Conservation (phyloP, 2,113 vertebrate species). For the Eptesicus fuscus region DNA sequence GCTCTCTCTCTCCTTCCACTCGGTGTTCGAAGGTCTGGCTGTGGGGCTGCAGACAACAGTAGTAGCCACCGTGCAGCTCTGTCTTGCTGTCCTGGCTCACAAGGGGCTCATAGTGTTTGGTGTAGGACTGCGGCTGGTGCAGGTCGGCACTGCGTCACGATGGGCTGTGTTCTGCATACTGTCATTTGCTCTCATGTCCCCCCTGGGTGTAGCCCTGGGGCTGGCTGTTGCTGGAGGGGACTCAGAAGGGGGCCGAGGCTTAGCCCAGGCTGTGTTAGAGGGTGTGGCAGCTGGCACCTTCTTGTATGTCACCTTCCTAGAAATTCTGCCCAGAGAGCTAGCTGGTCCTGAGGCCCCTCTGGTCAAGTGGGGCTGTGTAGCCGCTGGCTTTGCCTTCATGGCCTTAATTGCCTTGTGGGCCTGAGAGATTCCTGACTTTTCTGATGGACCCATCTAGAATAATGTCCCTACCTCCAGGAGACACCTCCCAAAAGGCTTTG, state of each 20-base stretch:
- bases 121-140: slow-evolving; percentile 87
- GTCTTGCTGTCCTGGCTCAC: slow-evolving; percentile 90
- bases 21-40: slow-evolving; percentile 91
- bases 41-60: slow-evolving; percentile 89
- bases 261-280: slow-evolving; percentile 89
- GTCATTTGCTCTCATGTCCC: slow-evolving; percentile 88
- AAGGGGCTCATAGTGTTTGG: slow-evolving; percentile 93
- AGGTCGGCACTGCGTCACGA: slow-evolving; percentile 73
- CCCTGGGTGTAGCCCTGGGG: slow-evolving; percentile 86
- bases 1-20: slow-evolving; percentile 91
- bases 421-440: slow-evolving; percentile 69
- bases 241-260: slow-evolving; percentile 61
- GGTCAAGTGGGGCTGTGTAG: slow-evolving; percentile 88
- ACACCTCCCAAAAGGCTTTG: background rate
- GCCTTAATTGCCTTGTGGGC: slow-evolving; percentile 86
- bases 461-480: background rate
- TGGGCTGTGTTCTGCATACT: slow-evolving; percentile 87
- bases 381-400: slow-evolving; percentile 90
- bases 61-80: slow-evolving; percentile 87
- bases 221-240: slow-evolving; percentile 83
- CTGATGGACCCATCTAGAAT: background rate
- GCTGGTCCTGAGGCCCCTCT: slow-evolving; percentile 84
- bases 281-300: slow-evolving; percentile 91
- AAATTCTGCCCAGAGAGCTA: slow-evolving; percentile 92
- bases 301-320: slow-evolving; percentile 92